These are phyloP conservation scores for Beris chalybata DNA, from an alignment of 2,888 invertebrate genomes.

Conservation along the genomic window DNA sequence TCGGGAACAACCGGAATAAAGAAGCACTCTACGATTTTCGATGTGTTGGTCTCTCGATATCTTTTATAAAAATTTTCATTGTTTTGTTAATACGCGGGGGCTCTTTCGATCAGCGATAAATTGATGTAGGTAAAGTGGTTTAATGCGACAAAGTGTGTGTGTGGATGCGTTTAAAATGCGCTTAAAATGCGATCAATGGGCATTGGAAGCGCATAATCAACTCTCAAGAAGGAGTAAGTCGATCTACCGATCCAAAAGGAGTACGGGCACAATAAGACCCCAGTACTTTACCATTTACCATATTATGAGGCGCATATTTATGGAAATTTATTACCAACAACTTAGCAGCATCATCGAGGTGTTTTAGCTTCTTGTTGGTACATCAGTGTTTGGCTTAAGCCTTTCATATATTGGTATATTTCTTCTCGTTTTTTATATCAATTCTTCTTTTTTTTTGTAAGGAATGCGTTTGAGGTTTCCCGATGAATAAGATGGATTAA, in stretches of 20 bases:
- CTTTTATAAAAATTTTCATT: slow-evolving; percentile 7
- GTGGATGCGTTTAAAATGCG: slow-evolving; percentile 1
- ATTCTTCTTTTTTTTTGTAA: background rate
- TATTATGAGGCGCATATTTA: slow-evolving; percentile 6
- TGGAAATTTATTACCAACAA: slow-evolving; percentile 12
- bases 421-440: no score
- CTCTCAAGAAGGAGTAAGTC: no score
- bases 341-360: slow-evolving; percentile 10
- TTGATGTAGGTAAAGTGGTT: slow-evolving; percentile 24
- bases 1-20: background rate
- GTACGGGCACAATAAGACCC: background rate
- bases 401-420: no score
- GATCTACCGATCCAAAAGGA: no score
- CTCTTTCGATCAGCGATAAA: slow-evolving; percentile 9
- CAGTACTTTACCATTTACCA: slow-evolving; percentile 11
- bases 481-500: slow-evolving; percentile 33
- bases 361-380: background rate
- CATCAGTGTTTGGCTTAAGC: no score
- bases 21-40: slow-evolving; percentile 1
- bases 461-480: slow-evolving; percentile 22
- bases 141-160: slow-evolving; percentile 19
- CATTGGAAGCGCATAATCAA: slow-evolving; percentile 3
- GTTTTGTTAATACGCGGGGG: slow-evolving; percentile 3
- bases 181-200: background rate
- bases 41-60: slow-evolving; percentile 5